Base-by-base conservation (phyloP, 1,140 invertebrate genomes). In the Druon quercuslanigerum region DNA sequence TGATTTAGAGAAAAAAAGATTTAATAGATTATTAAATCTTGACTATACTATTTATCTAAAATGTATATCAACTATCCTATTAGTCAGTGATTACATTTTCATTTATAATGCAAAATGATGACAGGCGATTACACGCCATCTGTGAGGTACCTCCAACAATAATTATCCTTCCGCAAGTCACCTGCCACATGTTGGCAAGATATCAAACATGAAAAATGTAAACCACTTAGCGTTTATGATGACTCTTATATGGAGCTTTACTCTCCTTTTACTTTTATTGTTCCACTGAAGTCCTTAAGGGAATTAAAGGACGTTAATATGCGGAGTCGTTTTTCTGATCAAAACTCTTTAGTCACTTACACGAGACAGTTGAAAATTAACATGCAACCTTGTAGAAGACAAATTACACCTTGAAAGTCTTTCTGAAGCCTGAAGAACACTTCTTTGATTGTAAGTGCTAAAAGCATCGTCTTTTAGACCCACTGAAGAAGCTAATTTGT, bases 171-270 rank as follows among this genome's bases (percentile, higher is more conserved):
- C 20, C 25, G 60, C 60, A 66, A 66, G 60, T 66, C 60, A 66
- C 60, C 40, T 66, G 60, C 25, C 60, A 66, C 60, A 66, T 66
- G 60, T 66, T 66, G 11, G 25, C 60, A 66, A 66, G 60, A 66
- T 66, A 66, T 16, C 13, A 66, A n/a, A 40, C 25, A 66, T 66
- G 60, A 66, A 66, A 66, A 66, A 66, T 33, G 60, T 66, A 20
- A 66, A 66, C 25, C 60, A 66, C 60, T 66, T 66, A 66, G 60
- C 60, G 60, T 66, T 66, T 66, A 66, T 66, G 60, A 66, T 66
- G 60, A 66, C 60, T 66, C 60, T 66, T 66, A 66, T 66, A 25
- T 66, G 60, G 25, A 66, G 60, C 25, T 40, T 40, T 33, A 66
- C 33, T 66, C 14, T 46, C 33, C 16, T 66, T 25, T 66, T 46